Conservation (phyloP, 2,797 vertebrate genomes). For the Typhlichthys subterraneus region DNA sequence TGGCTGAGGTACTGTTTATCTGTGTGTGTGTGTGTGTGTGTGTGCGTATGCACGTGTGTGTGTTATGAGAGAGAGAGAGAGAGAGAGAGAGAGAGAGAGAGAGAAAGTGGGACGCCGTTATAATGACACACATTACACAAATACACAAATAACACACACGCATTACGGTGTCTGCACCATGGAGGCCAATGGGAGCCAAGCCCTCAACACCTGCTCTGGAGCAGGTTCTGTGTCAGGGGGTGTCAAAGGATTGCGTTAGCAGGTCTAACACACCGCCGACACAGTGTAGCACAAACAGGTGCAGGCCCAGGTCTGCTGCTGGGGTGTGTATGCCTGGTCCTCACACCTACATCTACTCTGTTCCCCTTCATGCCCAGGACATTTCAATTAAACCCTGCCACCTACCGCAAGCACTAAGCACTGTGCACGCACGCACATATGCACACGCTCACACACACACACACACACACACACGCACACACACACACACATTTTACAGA, state of each 20-base stretch:
- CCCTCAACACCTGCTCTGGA: conserved; percentile 53
- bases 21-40: conserved; percentile 7
- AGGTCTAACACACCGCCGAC: conserved; percentile 31
- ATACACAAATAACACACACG: too few relatives aligned
- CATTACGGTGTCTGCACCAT: too few relatives aligned
- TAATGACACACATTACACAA: too few relatives aligned
- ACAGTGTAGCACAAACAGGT: too few relatives aligned
- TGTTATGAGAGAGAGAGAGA: neutral
- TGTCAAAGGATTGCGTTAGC: conserved; percentile 54
- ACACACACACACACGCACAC: conserved; percentile 3
- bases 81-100: too few relatives aligned
- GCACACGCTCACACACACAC: conserved; percentile 1
- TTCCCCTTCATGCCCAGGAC: conserved; percentile 39
- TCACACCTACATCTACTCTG: conserved; percentile 59
- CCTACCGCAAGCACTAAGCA: conserved; percentile 27
- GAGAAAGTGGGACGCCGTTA: too few relatives aligned
- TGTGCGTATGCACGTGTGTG: conserved; percentile 2
- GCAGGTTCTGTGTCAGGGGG: conserved; percentile 23
- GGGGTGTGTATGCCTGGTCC: conserved; percentile 34
- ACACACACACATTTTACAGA: neutral
- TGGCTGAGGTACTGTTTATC: conserved; percentile 22
- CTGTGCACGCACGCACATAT: neutral
- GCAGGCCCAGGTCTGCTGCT: conserved; percentile 23
- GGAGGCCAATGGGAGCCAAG: too few relatives aligned
- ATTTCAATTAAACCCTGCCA: conserved; percentile 43